A percentile compares a stretch with the other conserved stretches of the same genome.
These are phyloP conservation scores for Gymnobelideus leadbeateri DNA, from an alignment of 2,113 vertebrate genomes.

Conservation along the genomic window DNA sequence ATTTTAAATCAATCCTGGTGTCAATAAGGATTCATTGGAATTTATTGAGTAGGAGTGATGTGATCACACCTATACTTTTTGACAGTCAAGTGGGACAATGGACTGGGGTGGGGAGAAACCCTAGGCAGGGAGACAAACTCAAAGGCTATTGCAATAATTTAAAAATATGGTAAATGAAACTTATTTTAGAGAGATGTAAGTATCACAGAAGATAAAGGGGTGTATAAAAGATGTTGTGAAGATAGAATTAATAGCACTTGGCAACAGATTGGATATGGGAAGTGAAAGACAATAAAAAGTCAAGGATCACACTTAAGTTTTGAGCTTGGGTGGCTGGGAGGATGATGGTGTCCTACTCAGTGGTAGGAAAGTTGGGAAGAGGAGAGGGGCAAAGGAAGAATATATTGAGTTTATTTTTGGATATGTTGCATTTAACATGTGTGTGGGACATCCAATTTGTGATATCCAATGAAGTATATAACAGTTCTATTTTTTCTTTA, in stretches of 20 bases:
- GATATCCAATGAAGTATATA: slow-evolving; percentile 64
- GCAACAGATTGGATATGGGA: neutral
- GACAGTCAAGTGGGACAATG: neutral
- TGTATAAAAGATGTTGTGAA: too few relatives aligned
- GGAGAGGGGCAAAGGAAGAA: neutral
- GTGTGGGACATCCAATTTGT: neutral
- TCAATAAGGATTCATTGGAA: neutral
- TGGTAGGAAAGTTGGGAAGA: neutral
- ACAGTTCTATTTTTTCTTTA: slow-evolving; percentile 77
- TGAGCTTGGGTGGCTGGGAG: neutral
- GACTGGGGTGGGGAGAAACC: neutral
- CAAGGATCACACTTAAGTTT: neutral
- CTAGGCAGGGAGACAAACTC: too few relatives aligned
- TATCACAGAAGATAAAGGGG: too few relatives aligned
- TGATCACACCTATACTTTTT: neutral
- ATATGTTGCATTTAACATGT: neutral
- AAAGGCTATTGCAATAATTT: too few relatives aligned
- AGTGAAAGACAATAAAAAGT: neutral
- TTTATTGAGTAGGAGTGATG: neutral
- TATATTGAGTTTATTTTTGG: neutral
- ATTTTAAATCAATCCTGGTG: neutral
- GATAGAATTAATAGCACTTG: too few relatives aligned
- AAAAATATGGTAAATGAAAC: too few relatives aligned
- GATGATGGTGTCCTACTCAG: neutral
- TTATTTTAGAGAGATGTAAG: too few relatives aligned